Evolutionary conservation across 2,797 vertebrate species (phyloP).

Genomic region (Cirrhinus mrigala): DNA sequence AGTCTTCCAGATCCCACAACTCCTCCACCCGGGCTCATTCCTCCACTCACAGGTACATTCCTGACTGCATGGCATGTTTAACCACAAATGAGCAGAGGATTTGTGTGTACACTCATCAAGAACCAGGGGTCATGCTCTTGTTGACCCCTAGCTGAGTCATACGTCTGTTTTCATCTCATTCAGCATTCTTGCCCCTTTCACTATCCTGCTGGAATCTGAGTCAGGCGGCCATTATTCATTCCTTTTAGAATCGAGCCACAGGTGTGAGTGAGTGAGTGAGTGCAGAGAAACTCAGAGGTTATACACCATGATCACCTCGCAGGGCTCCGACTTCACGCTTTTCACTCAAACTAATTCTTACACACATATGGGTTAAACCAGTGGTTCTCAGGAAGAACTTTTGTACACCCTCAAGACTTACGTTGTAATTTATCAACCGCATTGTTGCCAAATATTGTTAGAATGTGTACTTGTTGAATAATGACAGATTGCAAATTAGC

Average conservation of each 20-base stretch:
- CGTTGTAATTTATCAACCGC: neutral
- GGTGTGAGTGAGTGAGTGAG: slow-evolving; percentile 30
- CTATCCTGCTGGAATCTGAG: slow-evolving; percentile 35
- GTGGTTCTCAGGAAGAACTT: slow-evolving; percentile 14
- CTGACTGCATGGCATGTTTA: neutral
- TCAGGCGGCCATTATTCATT: slow-evolving; percentile 26
- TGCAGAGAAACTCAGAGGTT: slow-evolving; percentile 14
- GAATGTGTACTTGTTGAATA: neutral
- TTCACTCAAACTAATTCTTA: slow-evolving; percentile 31
- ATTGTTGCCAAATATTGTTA: neutral
- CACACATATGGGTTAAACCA: slow-evolving; percentile 40
- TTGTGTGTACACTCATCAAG: slow-evolving; percentile 27
- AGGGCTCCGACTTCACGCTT: slow-evolving; percentile 32
- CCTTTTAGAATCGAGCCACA: slow-evolving; percentile 34
- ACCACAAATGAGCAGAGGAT: neutral
- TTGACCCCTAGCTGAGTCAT: slow-evolving; percentile 11
- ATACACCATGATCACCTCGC: slow-evolving; percentile 17
- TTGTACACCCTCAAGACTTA: neutral
- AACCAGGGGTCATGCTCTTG: slow-evolving; percentile 14
- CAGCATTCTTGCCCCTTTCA: slow-evolving; percentile 47
- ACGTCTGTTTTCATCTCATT: slow-evolving; percentile 48
- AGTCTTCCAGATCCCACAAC: slow-evolving; percentile 95
- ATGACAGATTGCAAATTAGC: neutral
- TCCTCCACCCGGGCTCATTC: slow-evolving; percentile 94
- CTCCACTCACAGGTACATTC: slow-evolving; percentile 90